Evolutionary conservation across 1,140 invertebrate genomes (phyloP).

Genomic region (Araneus ventricosus): DNA sequence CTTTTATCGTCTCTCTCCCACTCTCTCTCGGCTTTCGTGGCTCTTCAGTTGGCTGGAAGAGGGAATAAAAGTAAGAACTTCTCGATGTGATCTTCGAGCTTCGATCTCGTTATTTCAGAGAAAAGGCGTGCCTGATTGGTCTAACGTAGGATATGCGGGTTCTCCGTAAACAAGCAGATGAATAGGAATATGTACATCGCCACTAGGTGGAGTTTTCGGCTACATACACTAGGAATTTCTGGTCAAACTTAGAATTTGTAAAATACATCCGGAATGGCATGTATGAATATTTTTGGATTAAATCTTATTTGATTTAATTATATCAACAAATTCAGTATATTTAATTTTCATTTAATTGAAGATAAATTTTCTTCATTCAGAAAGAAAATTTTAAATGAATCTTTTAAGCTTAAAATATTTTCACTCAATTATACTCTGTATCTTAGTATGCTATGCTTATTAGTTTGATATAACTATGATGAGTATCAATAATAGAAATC

Average conservation of each 20-base stretch:
- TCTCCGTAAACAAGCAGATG: background rate
- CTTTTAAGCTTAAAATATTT: no score
- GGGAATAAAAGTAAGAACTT: conserved; percentile 21
- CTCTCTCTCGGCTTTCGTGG: background rate
- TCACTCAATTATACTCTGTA: no score
- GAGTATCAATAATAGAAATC: no score
- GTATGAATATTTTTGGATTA: no score
- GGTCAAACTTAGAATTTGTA: background rate
- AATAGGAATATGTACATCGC: background rate
- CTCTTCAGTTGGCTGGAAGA: background rate
- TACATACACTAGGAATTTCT: background rate
- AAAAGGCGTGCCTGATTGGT: conserved; percentile 16
- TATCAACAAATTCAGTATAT: no score
- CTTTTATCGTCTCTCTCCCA: background rate
- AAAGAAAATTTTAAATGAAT: no score
- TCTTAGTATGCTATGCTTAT: no score
- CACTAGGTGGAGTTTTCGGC: background rate
- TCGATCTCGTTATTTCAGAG: conserved; percentile 14
- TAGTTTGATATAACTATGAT: no score
- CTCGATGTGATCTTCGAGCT: background rate
- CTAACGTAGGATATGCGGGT: conserved; percentile 1
- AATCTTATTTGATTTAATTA: no score
- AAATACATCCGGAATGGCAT: no score
- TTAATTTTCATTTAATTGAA: no score
- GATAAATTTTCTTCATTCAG: no score